Base-by-base conservation (phyloP, 2,113 vertebrate genomes). In the Panurus biarmicus region DNA sequence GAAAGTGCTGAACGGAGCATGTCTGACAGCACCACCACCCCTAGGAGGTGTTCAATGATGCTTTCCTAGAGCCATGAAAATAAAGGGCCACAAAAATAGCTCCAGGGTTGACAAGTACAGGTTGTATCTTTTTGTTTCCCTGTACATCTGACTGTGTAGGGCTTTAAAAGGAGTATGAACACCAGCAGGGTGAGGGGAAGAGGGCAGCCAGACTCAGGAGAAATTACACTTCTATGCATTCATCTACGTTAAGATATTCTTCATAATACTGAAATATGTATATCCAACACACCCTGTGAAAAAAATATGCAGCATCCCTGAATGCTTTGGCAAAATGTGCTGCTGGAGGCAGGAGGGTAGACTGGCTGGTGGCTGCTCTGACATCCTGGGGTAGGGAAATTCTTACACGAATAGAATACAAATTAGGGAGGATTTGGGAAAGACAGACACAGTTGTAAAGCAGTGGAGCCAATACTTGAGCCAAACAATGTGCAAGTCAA, bases 81-180 rank as follows among this genome's bases (percentile, higher is more conserved):
- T 8, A 70, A 6, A 40, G n/a, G 56, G 47, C 56, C 83, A 67
- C 48, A 40, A 89, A 96, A 94, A 91, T 47, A 92, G 44, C 79
- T 86, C 64, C 56, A 56, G 61, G 57, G 73, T n/a, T 95, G 91
- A 74, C 91, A 95, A 70, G 61, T 94, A 84, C 73, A 84, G 47
- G 80, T 67, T 81, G 56, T 94, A 74, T n/a, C 69, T 92, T 89
- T 92, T 71, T 86, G 51, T 56, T 91, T 93, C 47, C 42, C 65
- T 67, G 10, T 24, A 81, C 36, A 61, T 73, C 66, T 94, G 90
- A 53, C 73, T 91, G 73, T 70, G 58, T 6, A 89, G 69, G 51
- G 51, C 42, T 87, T 89, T 62, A 40, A 69, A 83, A 80, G 71
- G 12, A 64, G 29, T 54, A 42, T 14, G 50, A 83, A 65, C 7